Evolutionary conservation across 2,113 vertebrate species (phyloP).

Genomic region (Sula dactylatra): DNA sequence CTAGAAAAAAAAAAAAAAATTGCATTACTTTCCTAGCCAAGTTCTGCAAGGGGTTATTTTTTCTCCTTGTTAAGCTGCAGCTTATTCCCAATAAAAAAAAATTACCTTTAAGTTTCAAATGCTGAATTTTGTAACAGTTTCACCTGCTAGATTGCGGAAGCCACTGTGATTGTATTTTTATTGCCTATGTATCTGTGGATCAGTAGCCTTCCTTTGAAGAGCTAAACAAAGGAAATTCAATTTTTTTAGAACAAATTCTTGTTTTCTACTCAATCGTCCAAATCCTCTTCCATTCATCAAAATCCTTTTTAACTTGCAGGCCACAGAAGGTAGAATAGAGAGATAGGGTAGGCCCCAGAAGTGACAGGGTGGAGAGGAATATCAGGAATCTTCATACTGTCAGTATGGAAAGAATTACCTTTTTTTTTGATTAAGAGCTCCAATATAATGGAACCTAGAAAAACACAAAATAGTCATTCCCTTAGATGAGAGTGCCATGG

Average conservation of each 20-base stretch:
- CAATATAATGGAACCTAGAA: not conserved
- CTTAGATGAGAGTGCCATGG: not conserved
- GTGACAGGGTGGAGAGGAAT: not conserved
- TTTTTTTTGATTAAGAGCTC: not conserved
- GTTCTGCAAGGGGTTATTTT: not conserved
- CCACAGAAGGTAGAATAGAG: not conserved
- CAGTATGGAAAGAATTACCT: not conserved
- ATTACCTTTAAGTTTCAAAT: not conserved
- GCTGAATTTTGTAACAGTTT: not conserved
- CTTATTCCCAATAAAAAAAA: not conserved
- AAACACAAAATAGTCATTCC: not conserved
- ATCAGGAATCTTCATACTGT: not conserved
- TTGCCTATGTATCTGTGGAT: not conserved
- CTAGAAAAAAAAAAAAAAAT: not conserved
- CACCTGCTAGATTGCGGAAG: not conserved
- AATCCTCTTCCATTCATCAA: not conserved
- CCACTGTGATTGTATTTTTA: not conserved
- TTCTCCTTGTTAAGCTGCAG: not conserved
- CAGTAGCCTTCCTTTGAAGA: not conserved
- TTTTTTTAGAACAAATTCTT: not conserved
- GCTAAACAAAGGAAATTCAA: not conserved
- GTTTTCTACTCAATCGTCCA: not conserved
- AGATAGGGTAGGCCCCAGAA: not conserved
- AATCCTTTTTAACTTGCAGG: not conserved
- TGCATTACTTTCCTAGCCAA: not conserved